Evolutionary conservation across 2,888 invertebrate species (phyloP).

Genomic region (Diachrysia chrysitis): DNA sequence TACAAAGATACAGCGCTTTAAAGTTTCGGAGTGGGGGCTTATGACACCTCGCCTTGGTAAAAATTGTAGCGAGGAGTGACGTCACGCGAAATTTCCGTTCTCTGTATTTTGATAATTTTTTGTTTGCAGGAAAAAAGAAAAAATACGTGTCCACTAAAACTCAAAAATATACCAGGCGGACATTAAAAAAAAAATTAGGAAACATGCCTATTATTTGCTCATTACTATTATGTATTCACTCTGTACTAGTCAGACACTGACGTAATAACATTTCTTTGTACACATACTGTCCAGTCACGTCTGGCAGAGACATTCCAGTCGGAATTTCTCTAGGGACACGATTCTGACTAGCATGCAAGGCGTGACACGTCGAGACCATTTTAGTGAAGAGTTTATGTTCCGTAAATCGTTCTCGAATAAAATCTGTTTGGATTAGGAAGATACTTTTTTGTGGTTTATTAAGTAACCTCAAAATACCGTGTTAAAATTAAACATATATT

Average conservation of each 20-base stretch:
- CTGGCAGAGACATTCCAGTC: conserved; percentile 6
- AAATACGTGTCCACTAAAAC: no score
- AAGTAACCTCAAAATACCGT: not conserved
- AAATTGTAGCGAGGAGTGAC: no score
- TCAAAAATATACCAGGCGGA: no score
- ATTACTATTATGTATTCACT: not conserved
- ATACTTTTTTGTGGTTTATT: not conserved
- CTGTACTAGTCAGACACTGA: not conserved
- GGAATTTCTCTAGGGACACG: conserved; percentile 44
- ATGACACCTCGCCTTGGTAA: no score
- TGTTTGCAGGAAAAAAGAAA: no score
- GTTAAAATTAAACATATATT: no score
- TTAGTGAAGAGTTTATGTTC: conserved; percentile 22
- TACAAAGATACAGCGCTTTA: no score
- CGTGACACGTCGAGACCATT: conserved; percentile 22
- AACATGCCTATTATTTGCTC: no score
- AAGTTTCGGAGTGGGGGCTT: no score
- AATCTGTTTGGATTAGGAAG: not conserved
- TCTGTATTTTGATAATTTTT: no score
- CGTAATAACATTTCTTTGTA: conserved; percentile 12
- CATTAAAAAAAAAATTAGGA: no score
- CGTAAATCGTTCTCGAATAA: not conserved
- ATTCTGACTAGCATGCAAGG: conserved; percentile 12
- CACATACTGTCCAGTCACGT: conserved; percentile 16
- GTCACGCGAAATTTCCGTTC: no score